Percentiles rank a stretch among this genome's conserved stretches.
Conservation (phyloP, 37 sponge, comb jelly and placozoan genomes). For the Dysidea cf. avara region DNA sequence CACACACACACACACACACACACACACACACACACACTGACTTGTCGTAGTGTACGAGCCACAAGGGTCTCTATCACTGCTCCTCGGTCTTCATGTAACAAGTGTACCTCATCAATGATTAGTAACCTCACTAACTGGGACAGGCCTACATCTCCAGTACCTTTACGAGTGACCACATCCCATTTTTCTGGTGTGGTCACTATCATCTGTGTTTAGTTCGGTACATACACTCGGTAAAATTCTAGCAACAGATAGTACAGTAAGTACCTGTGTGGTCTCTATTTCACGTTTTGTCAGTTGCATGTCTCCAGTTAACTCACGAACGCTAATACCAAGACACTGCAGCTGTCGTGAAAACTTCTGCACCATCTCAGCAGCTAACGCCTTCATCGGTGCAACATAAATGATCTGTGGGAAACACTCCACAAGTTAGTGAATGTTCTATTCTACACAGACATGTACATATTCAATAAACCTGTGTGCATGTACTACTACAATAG, state of each 20-base stretch:
- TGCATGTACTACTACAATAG: background rate
- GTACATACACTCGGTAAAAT: no score
- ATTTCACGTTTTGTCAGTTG: conserved; percentile 96
- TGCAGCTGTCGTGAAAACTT: conserved; percentile 79
- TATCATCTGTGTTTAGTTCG: conserved; percentile 88
- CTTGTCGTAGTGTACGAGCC: conserved; percentile 95
- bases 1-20: background rate
- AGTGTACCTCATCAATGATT: conserved; percentile 96
- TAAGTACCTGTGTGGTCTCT: conserved; percentile 82
- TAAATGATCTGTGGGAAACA: conserved; percentile 78
- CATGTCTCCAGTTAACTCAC: conserved; percentile 98
- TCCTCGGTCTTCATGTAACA: conserved; percentile 97
- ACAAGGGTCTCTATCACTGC: conserved; percentile 97
- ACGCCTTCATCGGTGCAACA: conserved; percentile 98
- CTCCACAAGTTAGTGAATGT: no score
- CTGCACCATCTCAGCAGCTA: conserved; percentile 95
- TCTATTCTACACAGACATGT: background rate
- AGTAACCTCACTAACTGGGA: conserved; percentile 89
- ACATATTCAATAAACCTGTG: background rate
- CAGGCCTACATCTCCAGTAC: conserved; percentile 92
- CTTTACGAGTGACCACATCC: conserved; percentile 99
- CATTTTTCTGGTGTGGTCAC: conserved; percentile 99
- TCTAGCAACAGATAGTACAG: no score
- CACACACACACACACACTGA: background rate
- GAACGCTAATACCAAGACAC: conserved; percentile 86